Percentiles rank a stretch among this genome's conserved stretches.
Conservation (phyloP, 1,140 invertebrate genomes). For the Idris sp. region DNA sequence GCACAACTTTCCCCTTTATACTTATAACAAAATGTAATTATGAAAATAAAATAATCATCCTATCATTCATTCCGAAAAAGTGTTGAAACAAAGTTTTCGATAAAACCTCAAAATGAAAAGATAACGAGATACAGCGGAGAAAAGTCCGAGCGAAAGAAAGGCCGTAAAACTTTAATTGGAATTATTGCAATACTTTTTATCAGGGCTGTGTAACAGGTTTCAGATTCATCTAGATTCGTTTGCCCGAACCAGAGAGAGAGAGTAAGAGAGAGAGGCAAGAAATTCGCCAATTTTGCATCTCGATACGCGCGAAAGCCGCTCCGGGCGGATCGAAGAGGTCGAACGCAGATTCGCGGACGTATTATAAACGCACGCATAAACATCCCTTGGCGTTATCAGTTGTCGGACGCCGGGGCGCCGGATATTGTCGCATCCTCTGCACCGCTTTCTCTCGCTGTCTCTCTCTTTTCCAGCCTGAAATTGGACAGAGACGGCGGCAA, state of each 20-base stretch:
- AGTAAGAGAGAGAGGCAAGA: slow-evolving; percentile 36
- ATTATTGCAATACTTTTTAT: slow-evolving; percentile 39
- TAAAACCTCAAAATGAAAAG: too few relatives aligned
- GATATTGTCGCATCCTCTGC: slow-evolving; percentile 79
- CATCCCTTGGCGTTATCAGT: slow-evolving; percentile 79
- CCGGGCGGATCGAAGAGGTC: slow-evolving; percentile 62
- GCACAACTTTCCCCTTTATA: too few relatives aligned
- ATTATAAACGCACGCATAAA: slow-evolving; percentile 78
- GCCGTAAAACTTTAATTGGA: slow-evolving; percentile 37
- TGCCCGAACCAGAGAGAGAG: too few relatives aligned
- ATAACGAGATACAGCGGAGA: too few relatives aligned
- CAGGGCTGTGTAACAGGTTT: slow-evolving; percentile 52
- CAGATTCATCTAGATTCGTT: slow-evolving; percentile 47
- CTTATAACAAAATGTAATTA: too few relatives aligned
- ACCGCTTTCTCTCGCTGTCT: slow-evolving; percentile 67
- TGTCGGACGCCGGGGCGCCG: slow-evolving; percentile 79
- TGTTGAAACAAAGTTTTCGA: too few relatives aligned
- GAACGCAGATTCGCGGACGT: slow-evolving; percentile 69
- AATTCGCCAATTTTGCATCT: slow-evolving; percentile 53
- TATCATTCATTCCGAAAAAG: too few relatives aligned
- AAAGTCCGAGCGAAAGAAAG: slow-evolving; percentile 7
- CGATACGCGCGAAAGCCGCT: slow-evolving; percentile 57
- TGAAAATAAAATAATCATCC: too few relatives aligned
- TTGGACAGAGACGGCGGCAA: too few relatives aligned
- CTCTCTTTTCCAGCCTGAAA: too few relatives aligned